Percentiles rank a stretch among this genome's conserved stretches.
These are phyloP conservation scores for Pimephales promelas DNA, from an alignment of 2,113 vertebrate species.

Conservation along the genomic window DNA sequence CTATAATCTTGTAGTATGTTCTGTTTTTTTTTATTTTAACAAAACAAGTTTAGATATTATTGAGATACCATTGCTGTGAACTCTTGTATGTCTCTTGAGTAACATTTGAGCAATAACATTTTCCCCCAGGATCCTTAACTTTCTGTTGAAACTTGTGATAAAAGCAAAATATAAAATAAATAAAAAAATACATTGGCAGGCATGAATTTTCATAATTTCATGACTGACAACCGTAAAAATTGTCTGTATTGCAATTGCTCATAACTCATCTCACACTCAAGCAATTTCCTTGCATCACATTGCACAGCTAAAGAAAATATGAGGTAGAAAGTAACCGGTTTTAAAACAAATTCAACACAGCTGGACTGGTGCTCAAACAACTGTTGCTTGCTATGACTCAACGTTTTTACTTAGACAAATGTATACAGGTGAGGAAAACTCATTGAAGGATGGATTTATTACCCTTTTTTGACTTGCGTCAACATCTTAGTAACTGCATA, in stretches of 20 bases:
- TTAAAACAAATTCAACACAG: background rate
- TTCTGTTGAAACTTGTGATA: background rate
- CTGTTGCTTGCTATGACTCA: background rate
- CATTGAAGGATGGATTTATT: no score
- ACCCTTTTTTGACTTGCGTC: no score
- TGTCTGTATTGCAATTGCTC: background rate
- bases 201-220: background rate
- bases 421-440: background rate
- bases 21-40: background rate
- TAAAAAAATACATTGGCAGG: background rate
- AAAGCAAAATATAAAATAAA: no score
- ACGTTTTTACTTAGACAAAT: background rate
- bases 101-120: background rate
- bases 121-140: background rate
- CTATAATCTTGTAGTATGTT: background rate
- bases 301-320: background rate
- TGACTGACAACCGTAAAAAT: constrained; percentile 13
- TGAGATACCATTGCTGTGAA: background rate
- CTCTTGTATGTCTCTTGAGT: background rate
- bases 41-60: no score
- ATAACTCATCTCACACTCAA: constrained; percentile 21
- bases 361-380: background rate
- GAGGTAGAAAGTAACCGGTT: background rate
- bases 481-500: no score
- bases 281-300: background rate